Base-by-base conservation (phyloP, 1,140 invertebrate genomes). In the Pachyrhynchus sulphureomaculatus region DNA sequence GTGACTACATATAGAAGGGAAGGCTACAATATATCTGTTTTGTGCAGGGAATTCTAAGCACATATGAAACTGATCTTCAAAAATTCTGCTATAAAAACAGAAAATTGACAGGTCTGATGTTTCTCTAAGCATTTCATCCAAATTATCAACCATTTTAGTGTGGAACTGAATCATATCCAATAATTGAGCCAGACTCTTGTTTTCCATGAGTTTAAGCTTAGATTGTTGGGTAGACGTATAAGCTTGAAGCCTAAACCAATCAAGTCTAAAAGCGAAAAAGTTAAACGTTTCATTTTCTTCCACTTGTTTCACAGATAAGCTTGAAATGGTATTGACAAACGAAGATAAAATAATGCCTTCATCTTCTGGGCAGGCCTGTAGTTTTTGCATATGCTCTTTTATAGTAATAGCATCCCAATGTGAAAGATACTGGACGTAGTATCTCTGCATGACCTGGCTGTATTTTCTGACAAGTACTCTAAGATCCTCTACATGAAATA, bases 401-500 rank as follows among this genome's bases (percentile, higher is more conserved):
- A 99, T 77, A 56, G 91, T 88, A 17, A 95, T 90, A 26, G 95
- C 92, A 83, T 99, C 97, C 79, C 93, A 98, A 8, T 95, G 93
- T 24, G 91, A 88, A 26, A 99, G 80, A 82, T 96, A 99, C 78
- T 98, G 96, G 17, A 98, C 90, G 78, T 98, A 99, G 78, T 99
- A 99, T 59, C 95, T 82, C 77, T 99, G 95, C 79, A 99, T 91
- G 1, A 99, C 95, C 83, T 97, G 92, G 68, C 90, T 94, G 75
- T 98, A 96, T 75, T 97, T 97, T 52, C 93, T 83, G 4, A 97
- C 91, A 37, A 98, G 73, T 32, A 91, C 93, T 75, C 95, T 83
- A 20, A 99, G 77, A 80, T 99, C 97, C 78, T 98, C 95, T 86
- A 99, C 98, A 68, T 99, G 95, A 77, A 99, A 99, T 0, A 99